These are phyloP conservation scores for Saccostrea glomerata DNA, from an alignment of 1,140 invertebrate species.

Conservation along the genomic window DNA sequence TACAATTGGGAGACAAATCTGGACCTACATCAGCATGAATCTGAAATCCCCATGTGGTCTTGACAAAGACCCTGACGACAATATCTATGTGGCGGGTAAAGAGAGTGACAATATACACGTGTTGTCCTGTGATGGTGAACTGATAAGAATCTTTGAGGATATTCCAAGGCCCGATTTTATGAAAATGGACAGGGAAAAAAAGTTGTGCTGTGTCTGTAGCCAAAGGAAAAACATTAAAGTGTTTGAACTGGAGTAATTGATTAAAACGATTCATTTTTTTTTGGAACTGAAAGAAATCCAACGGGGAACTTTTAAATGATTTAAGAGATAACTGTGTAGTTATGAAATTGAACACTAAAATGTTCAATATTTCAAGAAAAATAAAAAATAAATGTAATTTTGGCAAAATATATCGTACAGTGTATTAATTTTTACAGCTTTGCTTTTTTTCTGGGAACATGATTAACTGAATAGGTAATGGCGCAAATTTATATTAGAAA, in stretches of 20 bases:
- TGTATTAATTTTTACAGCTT: no score
- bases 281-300: no score
- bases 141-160: neutral
- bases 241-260: neutral
- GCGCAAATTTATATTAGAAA: no score
- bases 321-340: no score
- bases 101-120: neutral
- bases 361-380: no score
- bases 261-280: no score
- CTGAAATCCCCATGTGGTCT: neutral
- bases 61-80: neutral
- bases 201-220: neutral
- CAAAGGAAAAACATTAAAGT: neutral
- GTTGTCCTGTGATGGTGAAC: neutral
- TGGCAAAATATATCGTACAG: no score
- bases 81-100: neutral
- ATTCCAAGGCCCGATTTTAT: slow-evolving; percentile 1
- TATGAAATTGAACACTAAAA: no score
- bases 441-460: no score
- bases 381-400: no score
- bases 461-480: no score
- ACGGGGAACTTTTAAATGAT: no score
- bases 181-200: neutral
- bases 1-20: neutral
- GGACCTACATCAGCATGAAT: neutral